Conservation (phyloP, 2,113 vertebrate genomes). For the Labeo catla region DNA sequence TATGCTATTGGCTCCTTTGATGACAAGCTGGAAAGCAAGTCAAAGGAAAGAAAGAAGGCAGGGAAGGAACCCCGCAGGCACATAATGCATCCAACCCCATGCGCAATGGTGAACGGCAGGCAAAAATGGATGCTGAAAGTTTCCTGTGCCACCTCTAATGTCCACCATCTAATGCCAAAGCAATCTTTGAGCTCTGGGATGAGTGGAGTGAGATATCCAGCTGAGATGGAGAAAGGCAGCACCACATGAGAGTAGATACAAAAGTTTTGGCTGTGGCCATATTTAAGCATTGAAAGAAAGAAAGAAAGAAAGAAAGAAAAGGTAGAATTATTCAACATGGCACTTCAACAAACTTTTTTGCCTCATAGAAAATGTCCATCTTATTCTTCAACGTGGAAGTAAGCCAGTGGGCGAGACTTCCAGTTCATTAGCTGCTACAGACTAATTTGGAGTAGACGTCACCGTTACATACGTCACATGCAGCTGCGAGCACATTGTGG, state of each 20-base stretch:
- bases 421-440: no score
- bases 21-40: neutral
- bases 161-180: neutral
- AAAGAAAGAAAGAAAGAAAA: neutral
- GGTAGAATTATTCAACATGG: no score
- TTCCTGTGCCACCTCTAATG: neutral
- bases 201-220: neutral
- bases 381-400: no score
- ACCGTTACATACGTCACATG: no score
- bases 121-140: neutral
- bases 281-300: neutral
- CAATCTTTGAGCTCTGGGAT: neutral
- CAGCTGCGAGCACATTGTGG: no score
- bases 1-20: neutral
- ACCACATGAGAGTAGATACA: neutral
- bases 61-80: neutral
- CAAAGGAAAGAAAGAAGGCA: neutral
- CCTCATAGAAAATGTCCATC: no score
- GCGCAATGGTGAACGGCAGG: neutral
- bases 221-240: neutral
- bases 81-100: neutral
- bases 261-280: neutral
- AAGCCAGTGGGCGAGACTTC: no score
- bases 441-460: no score
- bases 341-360: no score